A percentile compares a stretch with the other conserved stretches of the same genome.
phyloP scores from a whole-genome alignment of 1,140 invertebrate species.

The Eurosta solidaginis region DNA sequence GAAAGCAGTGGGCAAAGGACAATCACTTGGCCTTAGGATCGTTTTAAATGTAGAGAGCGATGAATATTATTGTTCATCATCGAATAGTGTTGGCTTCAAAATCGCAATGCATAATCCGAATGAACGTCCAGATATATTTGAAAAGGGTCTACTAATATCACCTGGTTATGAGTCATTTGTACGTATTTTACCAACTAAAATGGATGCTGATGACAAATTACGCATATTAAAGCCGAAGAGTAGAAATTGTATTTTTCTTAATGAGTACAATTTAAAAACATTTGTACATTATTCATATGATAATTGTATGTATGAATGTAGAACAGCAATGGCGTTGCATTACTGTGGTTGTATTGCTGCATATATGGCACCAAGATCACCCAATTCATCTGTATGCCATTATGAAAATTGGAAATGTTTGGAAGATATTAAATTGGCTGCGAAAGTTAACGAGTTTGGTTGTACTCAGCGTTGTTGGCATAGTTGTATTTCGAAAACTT shows the following conservation, averaged over 20 bases:
- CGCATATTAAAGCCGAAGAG: conserved; percentile 66
- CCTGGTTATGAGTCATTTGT: conserved; percentile 72
- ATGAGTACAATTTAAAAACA: conserved; percentile 69
- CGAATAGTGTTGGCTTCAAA: conserved; percentile 76
- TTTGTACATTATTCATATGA: conserved; percentile 58
- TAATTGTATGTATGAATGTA: conserved; percentile 75
- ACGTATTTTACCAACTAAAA: conserved; percentile 68
- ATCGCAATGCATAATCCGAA: conserved; percentile 72
- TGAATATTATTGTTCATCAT: conserved; percentile 78
- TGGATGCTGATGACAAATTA: conserved; percentile 65
- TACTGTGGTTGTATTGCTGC: conserved; percentile 72
- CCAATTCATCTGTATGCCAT: conserved; percentile 44
- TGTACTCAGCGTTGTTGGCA: conserved; percentile 66
- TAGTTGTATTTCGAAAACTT: conserved; percentile 71
- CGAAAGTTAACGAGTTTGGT: conserved; percentile 32
- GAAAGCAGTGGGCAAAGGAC: conserved; percentile 66
- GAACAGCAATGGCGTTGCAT: conserved; percentile 68
- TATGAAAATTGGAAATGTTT: conserved; percentile 40
- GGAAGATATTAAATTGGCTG: conserved; percentile 34
- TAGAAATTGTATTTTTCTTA: conserved; percentile 72
- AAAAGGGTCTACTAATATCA: conserved; percentile 70
- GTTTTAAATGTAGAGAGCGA: conserved; percentile 70
- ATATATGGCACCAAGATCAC: conserved; percentile 66
- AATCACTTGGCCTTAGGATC: conserved; percentile 71
- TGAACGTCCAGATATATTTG: conserved; percentile 75